Base-by-base conservation (phyloP, 2,113 vertebrate species). In the Synchiropus splendidus region DNA sequence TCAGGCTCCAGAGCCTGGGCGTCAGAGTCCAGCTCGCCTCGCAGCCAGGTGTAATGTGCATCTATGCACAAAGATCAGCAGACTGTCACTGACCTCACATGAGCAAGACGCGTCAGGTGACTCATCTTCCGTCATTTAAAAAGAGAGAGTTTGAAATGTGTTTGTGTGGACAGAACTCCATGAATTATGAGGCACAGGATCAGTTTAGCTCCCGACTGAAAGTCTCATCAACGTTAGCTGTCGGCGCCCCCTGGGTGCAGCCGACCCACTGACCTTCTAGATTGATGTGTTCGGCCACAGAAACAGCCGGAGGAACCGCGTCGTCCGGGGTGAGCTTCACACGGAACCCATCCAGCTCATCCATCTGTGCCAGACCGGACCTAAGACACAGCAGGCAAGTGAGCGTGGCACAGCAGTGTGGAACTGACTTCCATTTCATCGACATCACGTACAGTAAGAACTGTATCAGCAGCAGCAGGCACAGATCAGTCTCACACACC, bases 1-100 rank as follows among this genome's bases (percentile, higher is more conserved):
- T 91, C 90, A 0, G 88, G 84, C 68, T 91, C 91, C 39, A 98
- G 86, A 58, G 89, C 87, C 16, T 80, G 86, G 44, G 87, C 68
- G 6, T 97, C 89, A 0, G 51, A 42, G 51, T 95, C 91, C 6
- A 93, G 75, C 33, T 89, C 90, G 2, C 35, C 72, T 53, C 65
- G 81, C 51, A 99, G 78, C 2, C 51, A 58, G 27, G 75, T 46
- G 16, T 83, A 86, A 48, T 85, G 85, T 0, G 61, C 62, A 58
- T 96, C 94, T 97, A 70, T 12, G 51, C 40, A 80, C 45, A 65
- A n/a, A n/a, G n/a, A n/a, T n/a, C 17, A 45, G 1, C 32, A 31
- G n/a, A 36, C 11, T 16, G 36, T 5, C 16, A 17, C 13, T 36
- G n/a, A 36, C 8, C 16, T n/a, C n/a, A n/a, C n/a, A n/a, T n/a